phyloP scores from a whole-genome alignment of 2,888 invertebrate species.

The Dynastes hyllus region DNA sequence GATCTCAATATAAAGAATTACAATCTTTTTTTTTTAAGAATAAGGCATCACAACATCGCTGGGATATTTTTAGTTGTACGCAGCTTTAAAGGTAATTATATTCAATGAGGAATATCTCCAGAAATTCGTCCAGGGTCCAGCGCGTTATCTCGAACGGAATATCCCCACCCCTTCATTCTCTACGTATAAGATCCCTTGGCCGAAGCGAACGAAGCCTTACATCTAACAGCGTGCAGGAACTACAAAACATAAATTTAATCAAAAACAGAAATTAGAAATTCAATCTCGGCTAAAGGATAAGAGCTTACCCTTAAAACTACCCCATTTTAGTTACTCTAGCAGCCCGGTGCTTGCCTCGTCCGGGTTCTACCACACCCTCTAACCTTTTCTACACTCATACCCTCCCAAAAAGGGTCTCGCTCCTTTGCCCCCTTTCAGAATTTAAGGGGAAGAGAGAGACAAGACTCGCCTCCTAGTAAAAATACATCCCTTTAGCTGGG shows the following conservation, averaged over 20 bases:
- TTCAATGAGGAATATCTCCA: no score
- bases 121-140: background rate
- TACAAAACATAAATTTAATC: constrained; percentile 68
- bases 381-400: constrained; percentile 41
- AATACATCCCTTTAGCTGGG: constrained; percentile 58
- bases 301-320: constrained; percentile 67
- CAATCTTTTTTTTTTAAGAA: no score
- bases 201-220: constrained; percentile 19
- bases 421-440: constrained; percentile 28
- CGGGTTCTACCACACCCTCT: background rate
- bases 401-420: constrained; percentile 52
- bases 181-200: background rate
- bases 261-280: constrained; percentile 72
- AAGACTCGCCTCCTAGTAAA: constrained; percentile 59
- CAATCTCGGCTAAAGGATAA: constrained; percentile 71
- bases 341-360: background rate
- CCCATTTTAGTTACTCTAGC: constrained; percentile 52
- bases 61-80: no score
- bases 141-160: constrained; percentile 17
- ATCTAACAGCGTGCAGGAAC: constrained; percentile 49
- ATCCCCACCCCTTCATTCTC: background rate
- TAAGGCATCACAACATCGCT: no score
- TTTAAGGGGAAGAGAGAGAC: constrained; percentile 42
- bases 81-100: no score
- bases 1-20: no score